These are phyloP conservation scores for Tamandua tetradactyla DNA, from an alignment of 2,797 vertebrate genomes.

Conservation along the genomic window DNA sequence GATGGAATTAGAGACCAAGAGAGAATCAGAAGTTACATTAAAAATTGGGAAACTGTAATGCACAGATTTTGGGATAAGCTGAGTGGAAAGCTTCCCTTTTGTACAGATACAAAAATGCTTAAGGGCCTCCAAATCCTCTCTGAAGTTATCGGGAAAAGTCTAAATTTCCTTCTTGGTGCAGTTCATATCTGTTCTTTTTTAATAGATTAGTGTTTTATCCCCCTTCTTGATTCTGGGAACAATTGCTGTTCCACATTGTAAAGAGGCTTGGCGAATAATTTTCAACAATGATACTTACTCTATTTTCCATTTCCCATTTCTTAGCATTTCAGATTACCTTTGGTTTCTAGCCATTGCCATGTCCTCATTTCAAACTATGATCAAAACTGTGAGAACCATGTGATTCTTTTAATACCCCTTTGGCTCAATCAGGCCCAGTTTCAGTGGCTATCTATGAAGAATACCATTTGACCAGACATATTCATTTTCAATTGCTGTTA, in stretches of 20 bases:
- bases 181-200: neutral
- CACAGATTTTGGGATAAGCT: neutral
- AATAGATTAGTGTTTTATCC: neutral
- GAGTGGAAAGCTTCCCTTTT: neutral
- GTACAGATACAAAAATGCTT: neutral
- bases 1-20: neutral
- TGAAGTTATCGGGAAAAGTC: neutral
- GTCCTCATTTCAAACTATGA: neutral
- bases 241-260: neutral
- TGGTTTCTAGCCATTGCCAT: neutral
- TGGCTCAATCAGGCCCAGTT: neutral
- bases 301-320: neutral
- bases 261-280: neutral
- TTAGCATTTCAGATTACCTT: neutral
- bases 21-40: neutral
- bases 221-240: neutral
- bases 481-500: neutral
- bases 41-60: neutral
- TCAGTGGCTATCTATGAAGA: neutral
- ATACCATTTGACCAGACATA: neutral
- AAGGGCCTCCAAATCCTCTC: neutral
- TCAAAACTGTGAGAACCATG: neutral
- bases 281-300: neutral
- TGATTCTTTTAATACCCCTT: neutral
- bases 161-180: neutral